Evolutionary conservation across 2,888 invertebrate species (phyloP).

Genomic region (Homarus gammarus): DNA sequence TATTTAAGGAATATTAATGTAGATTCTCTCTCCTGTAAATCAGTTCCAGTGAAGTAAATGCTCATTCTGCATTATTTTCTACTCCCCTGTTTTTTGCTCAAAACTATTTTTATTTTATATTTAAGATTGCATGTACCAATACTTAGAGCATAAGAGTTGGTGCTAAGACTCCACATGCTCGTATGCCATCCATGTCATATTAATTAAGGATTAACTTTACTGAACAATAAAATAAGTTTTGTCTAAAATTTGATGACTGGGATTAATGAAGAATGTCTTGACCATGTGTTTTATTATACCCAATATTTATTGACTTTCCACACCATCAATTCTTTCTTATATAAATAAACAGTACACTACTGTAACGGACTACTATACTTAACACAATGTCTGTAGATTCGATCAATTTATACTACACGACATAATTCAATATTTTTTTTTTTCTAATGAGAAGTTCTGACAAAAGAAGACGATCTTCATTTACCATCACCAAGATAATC

Average conservation of each 20-base stretch:
- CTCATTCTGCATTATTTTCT: not conserved
- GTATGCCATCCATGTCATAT: conserved; percentile 40
- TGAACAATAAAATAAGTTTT: not conserved
- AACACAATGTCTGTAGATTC: no score
- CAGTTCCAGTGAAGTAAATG: not conserved
- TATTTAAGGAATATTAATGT: conserved; percentile 1
- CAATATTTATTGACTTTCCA: not conserved
- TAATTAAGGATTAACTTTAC: conserved; percentile 13
- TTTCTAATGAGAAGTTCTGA: no score
- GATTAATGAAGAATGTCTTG: conserved; percentile 4
- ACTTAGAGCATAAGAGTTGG: not conserved
- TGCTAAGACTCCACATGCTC: conserved; percentile 17
- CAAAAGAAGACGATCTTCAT: no score
- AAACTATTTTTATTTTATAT: conserved; percentile 3
- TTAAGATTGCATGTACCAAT: conserved; percentile 19
- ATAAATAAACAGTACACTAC: no score
- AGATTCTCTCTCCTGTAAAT: not conserved
- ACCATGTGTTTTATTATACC: not conserved
- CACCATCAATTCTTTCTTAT: not conserved
- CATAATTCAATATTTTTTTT: no score
- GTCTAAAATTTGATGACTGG: not conserved
- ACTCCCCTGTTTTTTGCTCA: conserved; percentile 15
- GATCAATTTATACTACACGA: no score
- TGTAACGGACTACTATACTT: no score
- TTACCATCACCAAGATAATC: no score